Conservation (phyloP, 35 echinoderm and acorn worm genomes). For the Stichopus chloronotus region DNA sequence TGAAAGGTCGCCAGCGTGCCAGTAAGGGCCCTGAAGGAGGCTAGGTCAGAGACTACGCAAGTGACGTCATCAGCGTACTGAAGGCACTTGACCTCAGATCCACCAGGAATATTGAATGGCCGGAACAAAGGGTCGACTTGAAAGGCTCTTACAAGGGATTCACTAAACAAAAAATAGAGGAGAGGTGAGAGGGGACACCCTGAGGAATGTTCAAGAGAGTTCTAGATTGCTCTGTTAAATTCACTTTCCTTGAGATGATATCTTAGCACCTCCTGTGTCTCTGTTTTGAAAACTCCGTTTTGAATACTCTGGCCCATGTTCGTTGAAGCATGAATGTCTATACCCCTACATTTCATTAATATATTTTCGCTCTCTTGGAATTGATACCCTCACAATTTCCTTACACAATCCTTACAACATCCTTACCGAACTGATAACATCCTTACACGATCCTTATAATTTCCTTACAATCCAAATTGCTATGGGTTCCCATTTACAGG, state of each 20-base stretch:
- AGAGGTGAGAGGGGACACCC: too few species aligned
- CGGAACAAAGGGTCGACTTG: too few species aligned
- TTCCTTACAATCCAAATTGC: neutral
- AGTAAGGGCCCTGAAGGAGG: too few species aligned
- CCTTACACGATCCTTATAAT: neutral
- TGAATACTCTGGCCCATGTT: neutral
- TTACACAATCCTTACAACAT: neutral
- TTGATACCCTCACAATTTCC: neutral
- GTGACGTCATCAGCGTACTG: too few species aligned
- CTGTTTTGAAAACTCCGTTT: too few species aligned
- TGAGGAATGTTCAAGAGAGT: neutral
- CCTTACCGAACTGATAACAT: neutral
- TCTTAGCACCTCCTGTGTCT: conserved; percentile 10
- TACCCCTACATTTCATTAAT: neutral
- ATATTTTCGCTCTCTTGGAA: neutral
- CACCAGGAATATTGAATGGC: too few species aligned
- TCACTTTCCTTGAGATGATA: neutral
- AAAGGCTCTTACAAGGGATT: too few species aligned
- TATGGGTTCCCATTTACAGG: too few species aligned
- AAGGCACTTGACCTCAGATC: too few species aligned
- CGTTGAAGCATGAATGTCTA: neutral
- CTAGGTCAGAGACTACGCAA: too few species aligned
- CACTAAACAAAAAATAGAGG: too few species aligned
- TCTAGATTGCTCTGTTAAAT: neutral
- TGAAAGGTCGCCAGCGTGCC: too few species aligned